phyloP scores from a whole-genome alignment of 1,140 invertebrate genomes.

The Hylaeus anthracinus region DNA sequence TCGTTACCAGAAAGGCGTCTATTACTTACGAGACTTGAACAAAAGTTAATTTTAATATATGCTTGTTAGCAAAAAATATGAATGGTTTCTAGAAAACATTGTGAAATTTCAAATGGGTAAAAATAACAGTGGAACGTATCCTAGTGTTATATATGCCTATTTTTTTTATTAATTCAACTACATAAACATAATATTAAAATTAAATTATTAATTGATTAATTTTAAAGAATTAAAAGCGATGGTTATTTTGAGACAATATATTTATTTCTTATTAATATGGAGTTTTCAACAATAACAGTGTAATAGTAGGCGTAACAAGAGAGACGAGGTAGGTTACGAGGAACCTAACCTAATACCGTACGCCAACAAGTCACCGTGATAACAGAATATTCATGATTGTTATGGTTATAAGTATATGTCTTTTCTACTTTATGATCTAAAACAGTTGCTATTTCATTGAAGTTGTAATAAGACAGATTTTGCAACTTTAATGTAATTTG shows the following conservation, averaged over 20 bases:
- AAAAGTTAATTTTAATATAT: no score
- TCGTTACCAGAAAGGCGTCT: no score
- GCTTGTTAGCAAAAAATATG: no score
- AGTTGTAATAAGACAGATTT: background rate
- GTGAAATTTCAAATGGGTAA: no score
- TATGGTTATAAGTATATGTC: conserved; percentile 8
- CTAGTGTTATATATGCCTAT: no score
- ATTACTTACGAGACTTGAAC: no score
- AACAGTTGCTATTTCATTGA: conserved; percentile 23
- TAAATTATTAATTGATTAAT: no score
- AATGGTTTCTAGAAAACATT: no score
- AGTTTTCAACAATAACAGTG: conserved; percentile 81
- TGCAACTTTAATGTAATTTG: conserved; percentile 23
- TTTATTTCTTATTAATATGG: conserved; percentile 81
- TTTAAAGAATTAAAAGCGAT: background rate
- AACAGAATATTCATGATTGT: conserved; percentile 59
- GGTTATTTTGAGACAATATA: conserved; percentile 78
- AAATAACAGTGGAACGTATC: no score
- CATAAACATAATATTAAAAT: no score
- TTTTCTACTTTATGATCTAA: conserved; percentile 18
- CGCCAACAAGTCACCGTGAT: conserved; percentile 77
- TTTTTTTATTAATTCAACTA: no score
- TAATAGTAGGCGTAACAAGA: conserved; percentile 81
- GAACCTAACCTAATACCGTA: conserved; percentile 78
- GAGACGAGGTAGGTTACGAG: conserved; percentile 79